Evolutionary conservation across 2,113 vertebrate species (phyloP).

Genomic region (Crocuta crocuta): DNA sequence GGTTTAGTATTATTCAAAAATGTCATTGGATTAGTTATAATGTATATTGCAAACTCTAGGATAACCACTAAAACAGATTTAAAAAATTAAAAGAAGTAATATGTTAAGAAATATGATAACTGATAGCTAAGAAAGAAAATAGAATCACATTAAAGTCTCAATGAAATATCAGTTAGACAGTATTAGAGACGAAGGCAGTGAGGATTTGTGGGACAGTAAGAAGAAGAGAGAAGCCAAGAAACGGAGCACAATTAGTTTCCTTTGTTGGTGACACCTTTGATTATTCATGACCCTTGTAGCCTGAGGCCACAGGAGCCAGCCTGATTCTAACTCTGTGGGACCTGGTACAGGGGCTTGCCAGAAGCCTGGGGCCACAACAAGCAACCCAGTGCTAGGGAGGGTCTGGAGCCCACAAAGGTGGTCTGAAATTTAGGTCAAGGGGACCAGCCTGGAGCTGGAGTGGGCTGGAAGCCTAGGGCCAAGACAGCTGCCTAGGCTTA

Average conservation of each 20-base stretch:
- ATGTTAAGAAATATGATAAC: not conserved
- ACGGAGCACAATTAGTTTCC: not conserved
- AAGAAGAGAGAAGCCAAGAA: not conserved
- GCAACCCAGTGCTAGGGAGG: not conserved
- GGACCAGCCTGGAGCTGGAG: not conserved
- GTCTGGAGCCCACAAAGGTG: not conserved
- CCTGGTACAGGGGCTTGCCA: not conserved
- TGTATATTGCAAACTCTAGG: not conserved
- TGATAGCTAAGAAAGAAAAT: not conserved
- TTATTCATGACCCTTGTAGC: not conserved
- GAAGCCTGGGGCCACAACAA: not conserved
- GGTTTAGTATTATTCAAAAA: not conserved
- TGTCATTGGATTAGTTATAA: not conserved
- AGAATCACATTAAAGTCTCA: not conserved
- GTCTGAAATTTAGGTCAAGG: not conserved
- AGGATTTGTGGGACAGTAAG: not conserved
- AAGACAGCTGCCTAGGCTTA: not conserved
- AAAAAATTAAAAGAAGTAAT: not conserved
- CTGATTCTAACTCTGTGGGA: not conserved
- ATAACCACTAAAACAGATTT: not conserved
- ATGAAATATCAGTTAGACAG: not conserved
- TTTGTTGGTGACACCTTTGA: not conserved
- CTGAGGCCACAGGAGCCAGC: not conserved
- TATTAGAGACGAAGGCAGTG: not conserved
- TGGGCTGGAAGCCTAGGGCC: not conserved